Evolutionary conservation across 64 coral and sea anemone species (phyloP), one percentile per base, ranked within the genome.

Genomic region (Montipora sp.): DNA sequence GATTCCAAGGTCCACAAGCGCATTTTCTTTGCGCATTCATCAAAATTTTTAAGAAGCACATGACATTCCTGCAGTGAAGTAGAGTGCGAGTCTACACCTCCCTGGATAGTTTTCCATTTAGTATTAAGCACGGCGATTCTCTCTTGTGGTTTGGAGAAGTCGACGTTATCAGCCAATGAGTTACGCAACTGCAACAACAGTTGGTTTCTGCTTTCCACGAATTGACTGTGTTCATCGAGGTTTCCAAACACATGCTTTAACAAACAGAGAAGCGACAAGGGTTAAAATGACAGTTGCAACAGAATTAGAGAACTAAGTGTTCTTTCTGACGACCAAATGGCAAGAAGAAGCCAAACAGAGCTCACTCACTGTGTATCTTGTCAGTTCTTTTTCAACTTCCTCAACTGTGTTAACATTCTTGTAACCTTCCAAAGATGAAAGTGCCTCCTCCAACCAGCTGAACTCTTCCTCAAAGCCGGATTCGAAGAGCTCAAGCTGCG

Each of bases 401-500:
- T 97, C 92, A 5, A 92, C n/a, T 11, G 92, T 68, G 77, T 47
- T 81, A 27, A 94, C 68, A 47, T 84, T 94, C 75, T 77, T 94
- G 47, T 90, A 97, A 3, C 92, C 80, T 19, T 94, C 92, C 48
- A 97, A 43, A 8, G 89, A 87, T 18, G 12, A 21, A 43, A 92
- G 12, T 2, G 95, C 92, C 49, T 94, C 82, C 10, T 88, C 70
- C 5, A 94, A 89, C 95, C 95, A 97, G 19, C 66, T 61, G 48
- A 97, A 68, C 73, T 97, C 92, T 44, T 97, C 95, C 1, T 97
- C 92, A 51, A 89, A 90, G 0, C 78, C 92, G 44, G 79, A 77
- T 89, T 97, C 95, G 75, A 97, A 97, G 10, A 45, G 83, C 65
- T 92, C 92, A 11, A 97, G 81, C 21, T 97, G 92, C 14, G 95